A percentile compares a stretch with the other conserved stretches of the same genome.
phyloP scores from a whole-genome alignment of 2,797 vertebrate genomes.

The Potorous gilbertii region DNA sequence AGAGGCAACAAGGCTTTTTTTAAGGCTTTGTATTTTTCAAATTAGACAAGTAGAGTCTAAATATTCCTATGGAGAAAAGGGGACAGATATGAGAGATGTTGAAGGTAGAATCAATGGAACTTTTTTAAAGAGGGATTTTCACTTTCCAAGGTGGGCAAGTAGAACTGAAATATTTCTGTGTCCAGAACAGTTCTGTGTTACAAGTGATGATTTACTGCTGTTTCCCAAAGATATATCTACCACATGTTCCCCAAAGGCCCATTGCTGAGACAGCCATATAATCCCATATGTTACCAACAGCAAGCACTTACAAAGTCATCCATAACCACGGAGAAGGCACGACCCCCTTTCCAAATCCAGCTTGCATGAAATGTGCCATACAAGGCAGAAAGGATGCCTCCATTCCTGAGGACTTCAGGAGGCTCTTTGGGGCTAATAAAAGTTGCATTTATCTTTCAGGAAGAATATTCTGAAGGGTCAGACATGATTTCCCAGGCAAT shows the following conservation, averaged over 20 bases:
- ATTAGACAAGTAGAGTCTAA: background rate
- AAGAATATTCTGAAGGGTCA: slow-evolving; percentile 61
- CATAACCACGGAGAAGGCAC: background rate
- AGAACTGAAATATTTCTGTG: slow-evolving; percentile 25
- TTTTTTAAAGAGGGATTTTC: background rate
- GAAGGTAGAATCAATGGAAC: background rate
- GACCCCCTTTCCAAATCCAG: background rate
- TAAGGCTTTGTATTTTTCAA: background rate
- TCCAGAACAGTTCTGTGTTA: slow-evolving; percentile 17
- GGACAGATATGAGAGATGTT: background rate
- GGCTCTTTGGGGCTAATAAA: slow-evolving; percentile 30
- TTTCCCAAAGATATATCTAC: background rate
- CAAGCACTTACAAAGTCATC: slow-evolving; percentile 50
- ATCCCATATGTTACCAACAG: slow-evolving; percentile 51
- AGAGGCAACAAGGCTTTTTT: background rate
- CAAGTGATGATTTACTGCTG: background rate
- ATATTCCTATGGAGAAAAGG: slow-evolving; percentile 17
- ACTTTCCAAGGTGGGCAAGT: background rate
- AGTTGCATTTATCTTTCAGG: slow-evolving; percentile 51
- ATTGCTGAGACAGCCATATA: slow-evolving; percentile 39
- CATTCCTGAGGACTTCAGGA: slow-evolving; percentile 55
- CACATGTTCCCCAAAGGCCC: background rate
- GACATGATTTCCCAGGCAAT: slow-evolving; percentile 41
- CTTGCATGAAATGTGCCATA: background rate
- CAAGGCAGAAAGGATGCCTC: slow-evolving; percentile 40